phyloP scores from a whole-genome alignment of 2,113 vertebrate genomes.

The Brachyhypopomus gauderio region DNA sequence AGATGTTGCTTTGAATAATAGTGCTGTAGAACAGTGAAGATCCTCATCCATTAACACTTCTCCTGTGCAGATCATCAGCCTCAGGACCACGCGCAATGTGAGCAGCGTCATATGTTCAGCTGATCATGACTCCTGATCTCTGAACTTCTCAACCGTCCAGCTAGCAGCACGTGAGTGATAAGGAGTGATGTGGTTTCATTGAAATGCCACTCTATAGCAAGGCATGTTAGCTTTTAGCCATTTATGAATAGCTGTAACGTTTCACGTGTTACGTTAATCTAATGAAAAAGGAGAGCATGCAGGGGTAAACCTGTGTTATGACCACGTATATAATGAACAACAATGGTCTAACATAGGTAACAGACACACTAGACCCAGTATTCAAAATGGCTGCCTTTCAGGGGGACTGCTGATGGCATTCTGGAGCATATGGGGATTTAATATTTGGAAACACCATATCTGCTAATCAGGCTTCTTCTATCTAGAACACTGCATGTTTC shows the following conservation, averaged over 20 bases:
- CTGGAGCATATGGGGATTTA: neutral
- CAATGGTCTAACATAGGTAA: too few relatives aligned
- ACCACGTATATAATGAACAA: neutral
- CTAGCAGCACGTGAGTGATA: neutral
- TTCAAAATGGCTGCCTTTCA: neutral
- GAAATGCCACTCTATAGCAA: neutral
- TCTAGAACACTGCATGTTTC: neutral
- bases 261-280: neutral
- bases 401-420: neutral
- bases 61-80: neutral
- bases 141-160: neutral
- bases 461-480: neutral
- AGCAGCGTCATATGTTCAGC: neutral
- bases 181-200: too few relatives aligned
- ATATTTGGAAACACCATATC: neutral
- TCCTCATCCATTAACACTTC: conserved; percentile 3
- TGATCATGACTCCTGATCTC: neutral
- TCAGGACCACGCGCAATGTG: neutral
- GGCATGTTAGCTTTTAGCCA: neutral
- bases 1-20: neutral
- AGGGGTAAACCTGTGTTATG: neutral
- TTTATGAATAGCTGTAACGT: neutral
- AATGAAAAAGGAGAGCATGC: neutral
- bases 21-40: neutral
- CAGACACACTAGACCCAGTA: neutral